Conservation (phyloP, 2,113 vertebrate species). For the Cottus gobio region DNA sequence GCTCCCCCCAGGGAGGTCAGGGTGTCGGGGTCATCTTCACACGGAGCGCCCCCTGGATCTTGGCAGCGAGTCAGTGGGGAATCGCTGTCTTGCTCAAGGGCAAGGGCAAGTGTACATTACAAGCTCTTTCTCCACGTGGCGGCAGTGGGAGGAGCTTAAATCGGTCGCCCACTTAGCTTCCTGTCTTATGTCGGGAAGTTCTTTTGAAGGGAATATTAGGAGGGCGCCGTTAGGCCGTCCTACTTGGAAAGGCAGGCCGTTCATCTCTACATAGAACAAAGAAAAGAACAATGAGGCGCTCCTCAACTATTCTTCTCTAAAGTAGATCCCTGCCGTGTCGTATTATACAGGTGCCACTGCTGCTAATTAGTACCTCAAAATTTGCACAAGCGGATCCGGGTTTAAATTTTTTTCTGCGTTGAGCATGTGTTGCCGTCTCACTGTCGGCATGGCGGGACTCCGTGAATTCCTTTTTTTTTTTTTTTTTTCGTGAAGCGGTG, state of each 20-base stretch:
- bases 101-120: conserved; percentile 47
- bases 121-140: conserved; percentile 12
- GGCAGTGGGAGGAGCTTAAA: conserved; percentile 29
- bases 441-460: conserved; percentile 4
- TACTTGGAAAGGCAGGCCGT: conserved; percentile 43
- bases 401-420: no score
- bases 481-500: conserved; percentile 37
- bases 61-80: conserved; percentile 53
- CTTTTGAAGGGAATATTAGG: conserved; percentile 48
- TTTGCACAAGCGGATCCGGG: neutral
- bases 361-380: conserved; percentile 43
- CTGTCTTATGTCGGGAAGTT: conserved; percentile 25
- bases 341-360: neutral
- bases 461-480: conserved; percentile 11
- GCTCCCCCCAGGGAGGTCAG: conserved; percentile 56
- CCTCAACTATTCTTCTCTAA: conserved; percentile 36
- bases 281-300: conserved; percentile 55
- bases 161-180: conserved; percentile 30
- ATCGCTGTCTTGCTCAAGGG: conserved; percentile 67
- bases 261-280: conserved; percentile 49
- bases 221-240: conserved; percentile 38
- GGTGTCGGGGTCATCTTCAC: conserved; percentile 64
- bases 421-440: neutral
- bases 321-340: conserved; percentile 24
- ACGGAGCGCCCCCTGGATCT: conserved; percentile 42